Evolutionary conservation across 2,888 invertebrate species (phyloP).

Genomic region (Ophion slaviceki): DNA sequence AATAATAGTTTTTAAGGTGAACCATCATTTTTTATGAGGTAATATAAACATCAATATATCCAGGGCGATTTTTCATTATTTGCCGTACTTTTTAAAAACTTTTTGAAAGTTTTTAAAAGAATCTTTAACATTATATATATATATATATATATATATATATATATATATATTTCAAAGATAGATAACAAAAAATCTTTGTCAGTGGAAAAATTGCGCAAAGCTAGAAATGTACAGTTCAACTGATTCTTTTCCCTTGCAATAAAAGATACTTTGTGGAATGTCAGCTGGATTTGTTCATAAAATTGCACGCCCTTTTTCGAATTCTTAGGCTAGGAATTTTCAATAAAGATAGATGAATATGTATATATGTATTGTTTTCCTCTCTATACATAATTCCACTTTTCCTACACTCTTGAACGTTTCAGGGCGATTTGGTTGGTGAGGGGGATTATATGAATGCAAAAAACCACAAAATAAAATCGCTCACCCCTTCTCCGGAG

Average conservation of each 20-base stretch:
- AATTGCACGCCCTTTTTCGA: constrained; percentile 22
- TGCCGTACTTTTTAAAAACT: background rate
- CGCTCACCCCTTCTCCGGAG: no score
- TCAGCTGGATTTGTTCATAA: constrained; percentile 19
- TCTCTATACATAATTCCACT: background rate
- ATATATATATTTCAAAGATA: background rate
- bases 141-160: background rate
- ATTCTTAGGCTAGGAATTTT: constrained; percentile 23
- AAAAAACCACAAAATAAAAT: background rate
- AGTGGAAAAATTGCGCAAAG: constrained; percentile 32
- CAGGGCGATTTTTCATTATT: no score
- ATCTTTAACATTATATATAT: background rate
- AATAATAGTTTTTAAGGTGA: no score
- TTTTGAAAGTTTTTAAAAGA: background rate
- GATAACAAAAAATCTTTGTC: no score
- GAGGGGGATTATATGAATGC: background rate
- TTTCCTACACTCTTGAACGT: background rate
- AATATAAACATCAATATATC: no score
- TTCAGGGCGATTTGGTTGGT: background rate
- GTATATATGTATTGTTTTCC: background rate
- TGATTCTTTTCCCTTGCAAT: constrained; percentile 27
- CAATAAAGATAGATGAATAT: constrained; percentile 31
- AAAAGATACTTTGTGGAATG: constrained; percentile 34
- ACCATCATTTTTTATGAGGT: no score
- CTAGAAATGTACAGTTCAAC: constrained; percentile 41